Evolutionary conservation across 2,888 invertebrate genomes (phyloP), one percentile per base, ranked within the genome.

Genomic region (Abrostola tripartita): DNA sequence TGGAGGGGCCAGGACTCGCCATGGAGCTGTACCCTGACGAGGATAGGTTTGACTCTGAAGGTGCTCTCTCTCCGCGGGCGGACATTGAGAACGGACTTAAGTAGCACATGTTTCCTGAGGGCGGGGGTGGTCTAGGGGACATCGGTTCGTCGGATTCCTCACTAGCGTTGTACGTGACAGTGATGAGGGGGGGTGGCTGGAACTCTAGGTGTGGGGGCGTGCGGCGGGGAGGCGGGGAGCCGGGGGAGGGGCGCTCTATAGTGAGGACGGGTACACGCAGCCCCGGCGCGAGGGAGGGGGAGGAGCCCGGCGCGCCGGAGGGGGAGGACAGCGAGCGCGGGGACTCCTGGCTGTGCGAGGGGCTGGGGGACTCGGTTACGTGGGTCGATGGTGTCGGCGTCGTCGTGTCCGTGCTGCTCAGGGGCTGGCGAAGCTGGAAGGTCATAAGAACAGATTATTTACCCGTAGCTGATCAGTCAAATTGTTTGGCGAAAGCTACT

Each of bases 11-110:
- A 0, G 97, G 97, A 88, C 97, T 97, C 0, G 97, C 97, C 97
- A 97, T 97, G 4, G 97, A 97, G 73, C 97, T 97, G 87, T 98
- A 98, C 8, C 98, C 98, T 0, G 97, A 97, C 8, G 97, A 97
- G 71, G 97, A 97, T 47, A 98, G 92, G 88, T 98, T 98, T 2
- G 97, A 97, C 90, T 98, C 97, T 0, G 97, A 97, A 11, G 97
- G 97, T 1, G 97, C 97, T 76, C 97, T 95, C 82, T 97, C 97
- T 11, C 96, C 96, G 73, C 97, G 92, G 0, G 95, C 95, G 51
- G 96, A 96, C 95, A 97, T 96, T 0, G 97, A 96, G 86, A 97
- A 97, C 0, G 97, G 97, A 86, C 97, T 97, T 12, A 97, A 89
- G 84, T 97, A 97, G 78, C 96, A 96, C 96, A 97, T 97, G 40